Percentiles rank a stretch among this genome's conserved stretches.
phyloP scores from a whole-genome alignment of 2,888 invertebrate species.

The Hofmannophila pseudospretella region DNA sequence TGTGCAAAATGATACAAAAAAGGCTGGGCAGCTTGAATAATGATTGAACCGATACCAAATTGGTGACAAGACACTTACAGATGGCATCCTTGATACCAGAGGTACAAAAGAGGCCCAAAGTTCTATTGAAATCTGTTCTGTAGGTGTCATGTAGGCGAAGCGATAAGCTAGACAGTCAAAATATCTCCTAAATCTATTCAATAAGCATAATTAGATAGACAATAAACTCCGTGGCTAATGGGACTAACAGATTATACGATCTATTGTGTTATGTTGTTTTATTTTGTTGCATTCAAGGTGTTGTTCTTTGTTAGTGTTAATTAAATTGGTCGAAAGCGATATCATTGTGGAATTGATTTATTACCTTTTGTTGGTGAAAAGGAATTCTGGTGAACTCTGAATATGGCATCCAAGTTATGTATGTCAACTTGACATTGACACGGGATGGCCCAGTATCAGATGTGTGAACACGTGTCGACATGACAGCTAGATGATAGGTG shows the following conservation, averaged over 20 bases:
- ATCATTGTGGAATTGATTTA: too few species aligned
- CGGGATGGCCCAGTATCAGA: not conserved
- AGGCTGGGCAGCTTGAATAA: too few species aligned
- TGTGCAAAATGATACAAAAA: too few species aligned
- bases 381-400: too few species aligned
- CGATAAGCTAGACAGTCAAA: slow-evolving; percentile 21
- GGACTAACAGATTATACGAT: not conserved
- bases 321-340: too few species aligned
- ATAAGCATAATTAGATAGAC: slow-evolving; percentile 39
- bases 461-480: too few species aligned
- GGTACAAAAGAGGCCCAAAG: slow-evolving; percentile 2
- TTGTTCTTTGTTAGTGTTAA: too few species aligned
- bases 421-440: too few species aligned
- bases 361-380: too few species aligned
- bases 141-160: slow-evolving; percentile 48
- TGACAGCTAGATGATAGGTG: too few species aligned
- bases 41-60: not conserved
- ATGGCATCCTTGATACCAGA: not conserved
- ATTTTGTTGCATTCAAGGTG: too few species aligned
- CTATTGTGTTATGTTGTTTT: not conserved
- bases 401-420: too few species aligned
- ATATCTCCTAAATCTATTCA: slow-evolving; percentile 31
- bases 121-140: slow-evolving; percentile 16
- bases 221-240: slow-evolving; percentile 29
- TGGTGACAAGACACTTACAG: not conserved